phyloP scores from a whole-genome alignment of 2,113 vertebrate genomes.

The Cyrtonyx montezumae region DNA sequence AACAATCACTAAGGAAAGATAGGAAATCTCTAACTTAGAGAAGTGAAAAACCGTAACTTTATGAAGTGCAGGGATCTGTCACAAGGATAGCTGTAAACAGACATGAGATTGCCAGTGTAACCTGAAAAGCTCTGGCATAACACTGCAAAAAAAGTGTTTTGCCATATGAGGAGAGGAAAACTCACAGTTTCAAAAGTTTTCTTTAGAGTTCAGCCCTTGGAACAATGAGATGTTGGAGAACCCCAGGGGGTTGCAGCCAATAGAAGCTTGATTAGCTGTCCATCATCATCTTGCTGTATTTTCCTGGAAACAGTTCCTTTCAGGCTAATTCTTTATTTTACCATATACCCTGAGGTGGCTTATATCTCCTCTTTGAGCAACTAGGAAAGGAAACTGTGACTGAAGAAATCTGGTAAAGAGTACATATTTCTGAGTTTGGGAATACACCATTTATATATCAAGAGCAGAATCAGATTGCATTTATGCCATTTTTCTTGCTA shows the following conservation, averaged over 20 bases:
- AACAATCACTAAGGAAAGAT: neutral
- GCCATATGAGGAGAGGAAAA: neutral
- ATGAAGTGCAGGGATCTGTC: neutral
- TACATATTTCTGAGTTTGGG: neutral
- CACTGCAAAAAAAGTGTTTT: neutral
- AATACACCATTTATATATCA: neutral
- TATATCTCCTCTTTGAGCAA: neutral
- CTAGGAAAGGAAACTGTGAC: neutral
- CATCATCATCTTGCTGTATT: neutral
- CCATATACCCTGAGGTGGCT: neutral
- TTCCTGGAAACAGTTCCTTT: neutral
- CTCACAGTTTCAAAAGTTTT: neutral
- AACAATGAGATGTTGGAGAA: neutral
- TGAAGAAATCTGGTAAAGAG: neutral
- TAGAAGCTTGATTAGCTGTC: constrained; percentile 1
- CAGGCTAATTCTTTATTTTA: constrained; percentile 5
- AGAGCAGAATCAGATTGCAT: neutral
- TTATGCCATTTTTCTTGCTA: neutral
- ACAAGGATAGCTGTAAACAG: neutral
- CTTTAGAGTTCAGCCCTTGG: neutral
- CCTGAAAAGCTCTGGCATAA: neutral
- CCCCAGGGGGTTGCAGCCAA: constrained; percentile 2
- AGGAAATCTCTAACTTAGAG: neutral
- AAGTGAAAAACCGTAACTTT: neutral
- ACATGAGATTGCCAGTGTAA: neutral